Evolutionary conservation across 2,797 vertebrate species (phyloP).

Genomic region (Sebastes flavidus): DNA sequence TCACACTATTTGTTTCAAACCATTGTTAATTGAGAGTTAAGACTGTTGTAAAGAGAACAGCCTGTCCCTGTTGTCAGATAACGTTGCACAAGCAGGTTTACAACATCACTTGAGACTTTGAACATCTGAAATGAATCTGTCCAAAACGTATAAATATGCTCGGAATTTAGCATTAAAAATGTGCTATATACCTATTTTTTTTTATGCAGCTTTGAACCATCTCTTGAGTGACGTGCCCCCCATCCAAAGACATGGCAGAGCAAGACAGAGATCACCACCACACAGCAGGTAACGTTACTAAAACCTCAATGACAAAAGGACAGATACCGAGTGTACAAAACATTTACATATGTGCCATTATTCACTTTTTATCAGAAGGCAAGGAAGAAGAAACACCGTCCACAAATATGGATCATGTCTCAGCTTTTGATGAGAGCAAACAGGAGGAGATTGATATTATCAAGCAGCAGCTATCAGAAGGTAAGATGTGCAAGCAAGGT

Average conservation of each 20-base stretch:
- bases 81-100: not conserved
- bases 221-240: not conserved
- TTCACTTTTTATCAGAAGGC: not conserved
- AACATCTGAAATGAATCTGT: not conserved
- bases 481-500: conserved; percentile 13
- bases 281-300: conserved; percentile 6
- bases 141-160: not conserved
- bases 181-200: not conserved
- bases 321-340: not conserved
- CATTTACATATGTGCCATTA: not conserved
- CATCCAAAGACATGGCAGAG: conserved; percentile 45
- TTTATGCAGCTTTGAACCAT: conserved; percentile 2
- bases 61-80: not conserved
- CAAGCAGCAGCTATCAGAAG: not conserved
- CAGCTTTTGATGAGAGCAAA: not conserved
- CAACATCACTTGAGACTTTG: conserved; percentile 28
- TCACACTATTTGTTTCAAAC: not conserved
- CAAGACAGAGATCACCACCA: not conserved
- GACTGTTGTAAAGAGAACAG: not conserved
- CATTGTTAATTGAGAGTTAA: not conserved
- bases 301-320: not conserved
- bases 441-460: not conserved
- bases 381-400: not conserved
- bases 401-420: too few relatives aligned
- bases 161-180: not conserved